Percentiles rank a stretch among this genome's conserved stretches.
Conservation (phyloP, 2,797 vertebrate genomes). For the Paguma larvata region DNA sequence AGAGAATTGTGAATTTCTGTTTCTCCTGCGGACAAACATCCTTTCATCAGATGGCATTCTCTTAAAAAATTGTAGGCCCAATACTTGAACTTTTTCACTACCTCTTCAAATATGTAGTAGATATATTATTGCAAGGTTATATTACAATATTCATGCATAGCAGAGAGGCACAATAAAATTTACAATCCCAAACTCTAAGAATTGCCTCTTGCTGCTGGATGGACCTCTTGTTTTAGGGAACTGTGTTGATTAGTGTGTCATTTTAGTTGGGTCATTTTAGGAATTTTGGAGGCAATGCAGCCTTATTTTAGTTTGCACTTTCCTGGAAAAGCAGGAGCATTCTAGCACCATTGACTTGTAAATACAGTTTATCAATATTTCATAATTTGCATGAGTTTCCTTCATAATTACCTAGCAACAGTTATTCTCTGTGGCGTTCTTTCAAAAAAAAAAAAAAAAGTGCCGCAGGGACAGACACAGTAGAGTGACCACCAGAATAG, state of each 20-base stretch:
- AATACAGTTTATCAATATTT: constrained; percentile 82
- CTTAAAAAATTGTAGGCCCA: background rate
- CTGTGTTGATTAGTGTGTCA: constrained; percentile 83
- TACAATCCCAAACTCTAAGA: constrained; percentile 3
- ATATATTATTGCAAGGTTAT: background rate
- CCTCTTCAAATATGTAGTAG: background rate
- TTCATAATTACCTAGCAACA: constrained; percentile 83
- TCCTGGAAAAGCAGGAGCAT: constrained; percentile 58
- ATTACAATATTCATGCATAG: constrained; percentile 28
- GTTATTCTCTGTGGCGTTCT: constrained; percentile 77
- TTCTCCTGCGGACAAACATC: constrained; percentile 46
- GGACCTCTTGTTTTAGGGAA: constrained; percentile 78
- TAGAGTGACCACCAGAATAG: constrained; percentile 79
- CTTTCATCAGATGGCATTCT: constrained; percentile 38
- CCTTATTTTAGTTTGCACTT: constrained; percentile 34
- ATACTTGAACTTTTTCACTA: constrained; percentile 17
- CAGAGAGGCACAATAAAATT: constrained; percentile 42
- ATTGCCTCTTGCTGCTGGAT: background rate
- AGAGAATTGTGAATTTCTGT: constrained; percentile 25
- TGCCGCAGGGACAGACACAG: constrained; percentile 74
- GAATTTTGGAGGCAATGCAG: background rate
- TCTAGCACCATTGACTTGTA: constrained; percentile 70
- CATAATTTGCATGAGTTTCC: constrained; percentile 81
- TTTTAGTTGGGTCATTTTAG: constrained; percentile 85
- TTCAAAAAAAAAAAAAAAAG: constrained; percentile 48